Evolutionary conservation across 2,797 vertebrate genomes (phyloP).

Genomic region (Poecile montanus): DNA sequence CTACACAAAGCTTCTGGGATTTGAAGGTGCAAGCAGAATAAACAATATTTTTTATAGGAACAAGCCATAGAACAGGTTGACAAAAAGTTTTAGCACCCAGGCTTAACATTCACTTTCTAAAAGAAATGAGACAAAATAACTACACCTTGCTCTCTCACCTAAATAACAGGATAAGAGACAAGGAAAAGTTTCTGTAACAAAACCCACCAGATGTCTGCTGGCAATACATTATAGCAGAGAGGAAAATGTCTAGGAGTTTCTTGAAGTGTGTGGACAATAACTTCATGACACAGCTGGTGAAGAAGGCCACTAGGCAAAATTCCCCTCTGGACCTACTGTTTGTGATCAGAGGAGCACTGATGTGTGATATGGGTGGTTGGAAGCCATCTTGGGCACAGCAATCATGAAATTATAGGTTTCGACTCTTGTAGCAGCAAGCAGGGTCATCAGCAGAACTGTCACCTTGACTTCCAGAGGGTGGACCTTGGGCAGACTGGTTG

Average conservation of each 20-base stretch:
- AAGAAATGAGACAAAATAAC: not conserved
- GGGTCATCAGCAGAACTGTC: accelerated
- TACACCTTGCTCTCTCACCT: not conserved
- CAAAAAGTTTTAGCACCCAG: constrained; percentile 9
- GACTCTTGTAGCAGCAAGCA: not conserved
- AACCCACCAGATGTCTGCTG: not conserved
- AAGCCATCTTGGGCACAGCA: not conserved
- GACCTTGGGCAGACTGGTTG: no score
- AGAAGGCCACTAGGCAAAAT: not conserved
- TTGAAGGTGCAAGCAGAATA: constrained; percentile 26
- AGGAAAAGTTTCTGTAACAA: not conserved
- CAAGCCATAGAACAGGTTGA: not conserved
- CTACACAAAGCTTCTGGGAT: constrained; percentile 18
- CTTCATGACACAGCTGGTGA: not conserved
- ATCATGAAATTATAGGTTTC: not conserved
- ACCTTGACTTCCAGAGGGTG: not conserved
- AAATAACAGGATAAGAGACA: not conserved
- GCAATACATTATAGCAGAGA: not conserved
- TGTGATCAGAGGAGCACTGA: not conserved
- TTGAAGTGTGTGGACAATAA: not conserved
- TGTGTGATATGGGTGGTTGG: not conserved
- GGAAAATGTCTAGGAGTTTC: not conserved
- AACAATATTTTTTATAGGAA: constrained; percentile 1
- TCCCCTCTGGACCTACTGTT: not conserved
- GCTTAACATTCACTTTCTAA: not conserved